A percentile compares a stretch with the other conserved stretches of the same genome.
Conservation (phyloP, 2,113 vertebrate species). For the Naja naja region DNA sequence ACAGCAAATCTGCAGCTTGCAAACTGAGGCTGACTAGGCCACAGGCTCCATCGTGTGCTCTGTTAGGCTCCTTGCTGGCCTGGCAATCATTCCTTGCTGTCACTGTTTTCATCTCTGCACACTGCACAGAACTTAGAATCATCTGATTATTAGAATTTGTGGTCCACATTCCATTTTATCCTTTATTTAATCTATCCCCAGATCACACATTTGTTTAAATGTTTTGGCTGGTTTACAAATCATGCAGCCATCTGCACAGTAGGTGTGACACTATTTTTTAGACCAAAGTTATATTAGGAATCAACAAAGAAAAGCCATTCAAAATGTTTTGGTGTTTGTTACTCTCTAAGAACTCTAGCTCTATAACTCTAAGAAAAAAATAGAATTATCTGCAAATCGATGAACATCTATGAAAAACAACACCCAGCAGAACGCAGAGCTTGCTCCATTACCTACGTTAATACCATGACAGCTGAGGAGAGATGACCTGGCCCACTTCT, state of each 20-base stretch:
- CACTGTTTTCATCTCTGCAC: constrained; percentile 67
- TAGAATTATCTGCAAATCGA: constrained; percentile 97
- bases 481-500: constrained; percentile 96
- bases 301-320: constrained; percentile 82
- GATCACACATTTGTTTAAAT: constrained; percentile 89
- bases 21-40: constrained; percentile 89
- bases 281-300: constrained; percentile 83
- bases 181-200: constrained; percentile 80
- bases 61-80: constrained; percentile 82
- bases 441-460: constrained; percentile 99
- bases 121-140: constrained; percentile 76
- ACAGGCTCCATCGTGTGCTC: constrained; percentile 87
- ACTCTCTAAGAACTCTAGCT: constrained; percentile 67
- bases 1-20: constrained; percentile 91
- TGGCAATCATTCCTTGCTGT: constrained; percentile 77
- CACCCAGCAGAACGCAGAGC: constrained; percentile 90
- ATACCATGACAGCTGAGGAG: constrained; percentile 98
- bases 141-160: constrained; percentile 82
- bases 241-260: constrained; percentile 82
- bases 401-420: constrained; percentile 95
- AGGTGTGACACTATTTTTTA: constrained; percentile 79
- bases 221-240: constrained; percentile 85
- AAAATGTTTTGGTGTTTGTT: constrained; percentile 85
- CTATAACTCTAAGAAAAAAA: constrained; percentile 88
- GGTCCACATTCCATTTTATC: constrained; percentile 79